Evolutionary conservation across 2,888 invertebrate genomes (phyloP), one percentile per base, ranked within the genome.

Genomic region (Tuberolachnus salignus): DNA sequence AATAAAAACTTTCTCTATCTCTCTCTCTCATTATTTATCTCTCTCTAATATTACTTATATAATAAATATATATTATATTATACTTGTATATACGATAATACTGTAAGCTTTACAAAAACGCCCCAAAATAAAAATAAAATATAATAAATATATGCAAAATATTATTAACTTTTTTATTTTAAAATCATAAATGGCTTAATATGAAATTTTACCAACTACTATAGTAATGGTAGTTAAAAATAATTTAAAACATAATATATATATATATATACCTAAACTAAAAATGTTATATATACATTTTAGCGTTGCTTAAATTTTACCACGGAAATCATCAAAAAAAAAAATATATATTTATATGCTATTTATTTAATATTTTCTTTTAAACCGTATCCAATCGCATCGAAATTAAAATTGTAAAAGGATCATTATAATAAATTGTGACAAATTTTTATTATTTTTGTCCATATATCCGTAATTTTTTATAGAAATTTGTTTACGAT

Each of bases 1-100:
- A 57, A 75, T 75, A 75, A 66, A 74, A 75, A 26, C 55, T 46
- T 26, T 66, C 55, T 72, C 26, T 3, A 19, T n/a, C 46, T 66
- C 55, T 72, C 26, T 3, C 19, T n/a, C 8, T n/a, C n/a, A n/a
- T n/a, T n/a, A n/a, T n/a, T n/a, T n/a, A n/a, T n/a, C 10, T 14
- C 4, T 16, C 2, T 23, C 16, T 13, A 44, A 70, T 46, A 57
- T 42, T 34, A 34, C 34, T 34, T 63, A 63, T 42, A 11, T 63
- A n/a, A 1, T 42, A 13, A 11, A 42, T 14, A 11, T 55, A 55
- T 21, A 55, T 9, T 53, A 10, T 19, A 44, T 64, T 55, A 11
- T 21, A 21, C 21, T 6, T 21, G 3, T 46, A 16, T 21, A 55
- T 21, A 55, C 9, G 10, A n/a, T 51, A 51, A 16, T 9, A 53